These are phyloP conservation scores for Caenorhabditis tropicalis DNA, from an alignment of 1,140 invertebrate genomes.

Conservation along the genomic window DNA sequence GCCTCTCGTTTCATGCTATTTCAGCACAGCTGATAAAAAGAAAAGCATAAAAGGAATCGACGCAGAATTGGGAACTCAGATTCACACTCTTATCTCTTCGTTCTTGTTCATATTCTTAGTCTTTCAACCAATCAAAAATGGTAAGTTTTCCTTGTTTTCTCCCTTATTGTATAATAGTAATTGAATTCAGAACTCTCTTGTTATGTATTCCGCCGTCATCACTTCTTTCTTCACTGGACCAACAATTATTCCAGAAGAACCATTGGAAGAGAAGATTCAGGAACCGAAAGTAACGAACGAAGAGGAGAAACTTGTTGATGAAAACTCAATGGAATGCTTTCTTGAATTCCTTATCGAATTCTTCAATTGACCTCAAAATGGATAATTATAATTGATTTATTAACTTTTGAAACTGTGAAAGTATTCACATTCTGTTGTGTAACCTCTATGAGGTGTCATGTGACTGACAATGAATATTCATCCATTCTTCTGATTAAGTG, in stretches of 20 bases:
- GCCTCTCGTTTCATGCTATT: neutral
- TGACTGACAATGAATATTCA: constrained; percentile 1
- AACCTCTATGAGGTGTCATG: constrained; percentile 40
- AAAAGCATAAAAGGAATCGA: neutral
- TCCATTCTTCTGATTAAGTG: too few relatives aligned
- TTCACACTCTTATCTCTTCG: neutral
- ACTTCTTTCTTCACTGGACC: constrained; percentile 8
- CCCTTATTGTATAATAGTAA: too few relatives aligned
- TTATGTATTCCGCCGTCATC: constrained; percentile 3
- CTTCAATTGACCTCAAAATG: neutral
- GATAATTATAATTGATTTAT: neutral
- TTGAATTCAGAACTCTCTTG: constrained; percentile 12
- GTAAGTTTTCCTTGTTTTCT: neutral
- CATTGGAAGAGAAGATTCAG: neutral
- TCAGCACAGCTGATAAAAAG: constrained; percentile 21
- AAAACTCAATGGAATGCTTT: constrained; percentile 34
- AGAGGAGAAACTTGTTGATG: constrained; percentile 13
- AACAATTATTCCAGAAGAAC: neutral
- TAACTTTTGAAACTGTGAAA: constrained; percentile 27
- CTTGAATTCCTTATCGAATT: constrained; percentile 23
- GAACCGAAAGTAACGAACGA: neutral
- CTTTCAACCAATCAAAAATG: neutral
- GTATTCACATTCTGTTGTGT: constrained; percentile 23
- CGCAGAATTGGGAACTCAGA: neutral
- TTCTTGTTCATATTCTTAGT: neutral